Evolutionary conservation across 2,113 vertebrate species (phyloP).

Genomic region (Myiopsitta monachus): DNA sequence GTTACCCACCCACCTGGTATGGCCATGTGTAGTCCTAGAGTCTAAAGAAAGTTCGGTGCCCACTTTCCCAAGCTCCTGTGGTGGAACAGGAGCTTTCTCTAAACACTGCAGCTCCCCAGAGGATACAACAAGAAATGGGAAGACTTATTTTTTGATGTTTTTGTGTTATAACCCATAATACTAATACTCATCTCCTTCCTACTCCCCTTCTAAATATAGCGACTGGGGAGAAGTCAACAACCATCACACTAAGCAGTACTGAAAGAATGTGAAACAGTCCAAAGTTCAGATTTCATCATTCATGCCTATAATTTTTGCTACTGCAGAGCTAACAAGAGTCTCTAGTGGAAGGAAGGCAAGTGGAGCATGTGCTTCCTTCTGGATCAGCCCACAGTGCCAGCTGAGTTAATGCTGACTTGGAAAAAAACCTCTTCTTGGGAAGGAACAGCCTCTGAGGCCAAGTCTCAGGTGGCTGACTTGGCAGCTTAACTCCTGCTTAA

Average conservation of each 20-base stretch:
- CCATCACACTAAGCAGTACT: neutral
- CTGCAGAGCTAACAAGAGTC: slow-evolving; percentile 1
- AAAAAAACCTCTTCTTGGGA: neutral
- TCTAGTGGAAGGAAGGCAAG: neutral
- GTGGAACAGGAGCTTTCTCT: slow-evolving; percentile 10
- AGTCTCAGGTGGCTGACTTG: neutral
- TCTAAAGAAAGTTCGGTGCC: neutral
- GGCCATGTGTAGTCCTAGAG: neutral
- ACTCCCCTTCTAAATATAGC: slow-evolving; percentile 22
- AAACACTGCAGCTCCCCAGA: slow-evolving; percentile 4
- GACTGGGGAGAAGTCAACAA: slow-evolving; percentile 3
- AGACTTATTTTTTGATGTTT: slow-evolving; percentile 6
- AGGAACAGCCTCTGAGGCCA: neutral
- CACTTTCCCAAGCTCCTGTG: slow-evolving; percentile 15
- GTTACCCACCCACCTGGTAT: slow-evolving; percentile 13
- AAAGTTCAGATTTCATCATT: slow-evolving; percentile 16
- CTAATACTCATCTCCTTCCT: neutral
- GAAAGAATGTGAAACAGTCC: slow-evolving; percentile 35
- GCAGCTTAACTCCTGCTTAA: neutral
- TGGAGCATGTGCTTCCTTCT: neutral
- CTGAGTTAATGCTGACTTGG: neutral
- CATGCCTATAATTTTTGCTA: neutral
- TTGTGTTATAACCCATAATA: slow-evolving; percentile 30
- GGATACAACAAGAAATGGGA: slow-evolving; percentile 29
- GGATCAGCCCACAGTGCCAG: neutral